phyloP scores from a whole-genome alignment of 2,888 invertebrate species.

The Deilephila elpenor region DNA sequence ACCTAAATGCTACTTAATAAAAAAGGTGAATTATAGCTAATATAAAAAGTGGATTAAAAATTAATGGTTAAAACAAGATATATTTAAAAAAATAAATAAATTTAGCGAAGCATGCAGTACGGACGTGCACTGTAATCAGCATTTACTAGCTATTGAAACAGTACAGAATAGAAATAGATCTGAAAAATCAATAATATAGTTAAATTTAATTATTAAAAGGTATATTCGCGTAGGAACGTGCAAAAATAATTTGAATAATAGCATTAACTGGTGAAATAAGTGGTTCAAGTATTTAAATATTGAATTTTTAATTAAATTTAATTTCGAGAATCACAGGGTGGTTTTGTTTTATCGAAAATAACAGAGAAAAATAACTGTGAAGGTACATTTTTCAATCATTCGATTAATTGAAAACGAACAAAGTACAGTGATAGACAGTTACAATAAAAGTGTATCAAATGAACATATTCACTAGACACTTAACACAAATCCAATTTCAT shows the following conservation, averaged over 20 bases:
- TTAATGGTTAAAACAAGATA: background rate
- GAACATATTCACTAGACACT: background rate
- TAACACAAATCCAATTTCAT: too few relatives aligned
- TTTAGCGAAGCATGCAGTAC: slow-evolving; percentile 6
- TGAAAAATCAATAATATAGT: slow-evolving; percentile 20
- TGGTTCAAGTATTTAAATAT: slow-evolving; percentile 22
- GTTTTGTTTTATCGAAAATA: slow-evolving; percentile 49
- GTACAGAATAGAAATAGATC: background rate
- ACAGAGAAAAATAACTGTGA: background rate
- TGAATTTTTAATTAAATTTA: background rate
- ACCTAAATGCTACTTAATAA: background rate
- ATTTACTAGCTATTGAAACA: background rate
- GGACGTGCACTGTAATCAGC: slow-evolving; percentile 21
- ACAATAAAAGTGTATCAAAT: background rate
- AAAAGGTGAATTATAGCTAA: background rate
- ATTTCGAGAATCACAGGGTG: slow-evolving; percentile 63
- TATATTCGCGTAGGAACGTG: slow-evolving; percentile 2
- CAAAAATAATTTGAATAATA: slow-evolving; percentile 14
- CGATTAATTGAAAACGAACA: background rate
- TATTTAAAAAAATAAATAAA: background rate
- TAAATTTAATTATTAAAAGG: background rate
- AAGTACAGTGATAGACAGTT: background rate
- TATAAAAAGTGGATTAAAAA: background rate
- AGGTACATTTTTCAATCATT: background rate
- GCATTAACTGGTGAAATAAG: slow-evolving; percentile 45